A percentile compares a stretch with the other conserved stretches of the same genome.
These are phyloP conservation scores for Samia ricini DNA, from an alignment of 1,140 invertebrate genomes.

Conservation along the genomic window DNA sequence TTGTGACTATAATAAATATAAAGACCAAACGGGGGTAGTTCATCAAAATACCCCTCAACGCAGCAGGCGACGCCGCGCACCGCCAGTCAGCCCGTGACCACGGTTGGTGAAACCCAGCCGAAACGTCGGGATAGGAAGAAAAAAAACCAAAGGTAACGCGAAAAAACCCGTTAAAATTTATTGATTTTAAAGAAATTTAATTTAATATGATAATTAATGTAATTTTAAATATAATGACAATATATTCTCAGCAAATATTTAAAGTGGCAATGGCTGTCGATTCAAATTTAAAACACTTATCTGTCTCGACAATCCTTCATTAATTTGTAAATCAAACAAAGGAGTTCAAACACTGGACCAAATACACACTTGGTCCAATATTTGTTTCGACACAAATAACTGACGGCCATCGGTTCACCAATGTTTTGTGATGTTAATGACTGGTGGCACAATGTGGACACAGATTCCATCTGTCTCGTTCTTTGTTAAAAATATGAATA, in stretches of 20 bases:
- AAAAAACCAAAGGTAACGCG: too few species aligned
- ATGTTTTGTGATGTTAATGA: conserved; percentile 71
- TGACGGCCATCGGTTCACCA: conserved; percentile 59
- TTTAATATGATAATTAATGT: too few species aligned
- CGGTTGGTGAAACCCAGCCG: too few species aligned
- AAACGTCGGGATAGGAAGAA: too few species aligned
- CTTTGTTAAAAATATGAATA: conserved; percentile 18
- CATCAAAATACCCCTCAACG: too few species aligned
- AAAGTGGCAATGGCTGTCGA: conserved; percentile 9
- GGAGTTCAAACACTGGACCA: conserved; percentile 58
- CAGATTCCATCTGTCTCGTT: conserved; percentile 24
- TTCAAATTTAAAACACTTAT: conserved; percentile 42
- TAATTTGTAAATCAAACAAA: conserved; percentile 64
- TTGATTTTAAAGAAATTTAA: too few species aligned
- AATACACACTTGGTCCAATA: conserved; percentile 67
- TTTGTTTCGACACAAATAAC: conserved; percentile 71
- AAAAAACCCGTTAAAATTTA: too few species aligned
- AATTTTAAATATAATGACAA: not conserved
- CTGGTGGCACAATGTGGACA: conserved; percentile 51
- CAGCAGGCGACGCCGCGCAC: too few species aligned
- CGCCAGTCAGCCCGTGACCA: too few species aligned
- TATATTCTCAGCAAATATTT: conserved; percentile 3
- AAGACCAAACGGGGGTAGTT: too few species aligned
- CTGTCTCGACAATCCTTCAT: conserved; percentile 61
- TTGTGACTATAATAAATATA: too few species aligned